Evolutionary conservation across 2,888 invertebrate genomes (phyloP), one percentile per base, ranked within the genome.

Genomic region (Portevinia maculata): DNA sequence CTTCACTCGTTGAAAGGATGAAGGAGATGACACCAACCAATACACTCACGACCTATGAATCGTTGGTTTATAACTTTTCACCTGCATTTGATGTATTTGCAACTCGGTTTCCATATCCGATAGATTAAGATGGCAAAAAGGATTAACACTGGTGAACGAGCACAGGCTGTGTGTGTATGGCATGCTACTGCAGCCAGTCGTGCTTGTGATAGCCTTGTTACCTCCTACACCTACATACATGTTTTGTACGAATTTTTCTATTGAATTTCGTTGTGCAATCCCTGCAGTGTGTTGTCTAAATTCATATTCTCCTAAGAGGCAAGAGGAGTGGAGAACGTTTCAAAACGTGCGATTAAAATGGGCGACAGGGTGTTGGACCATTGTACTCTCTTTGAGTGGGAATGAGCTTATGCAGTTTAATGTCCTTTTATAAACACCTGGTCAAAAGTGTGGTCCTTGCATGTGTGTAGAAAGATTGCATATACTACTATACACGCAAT

Each of bases 191-290:
- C 30, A 13, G 30, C 3, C 13, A 32, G 15, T n/a, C n/a, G n/a
- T 59, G 64, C 28, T 57, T 13, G 34, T 44, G 50, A 5, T 60
- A 44, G 32, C 34, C 11, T 28, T 41, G 46, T 8, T 65, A 13
- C n/a, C n/a, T 28, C 24, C 21, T 34, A 9, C 44, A 19, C n/a
- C n/a, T 44, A 48, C 28, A 11, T 53, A 19, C 55, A 64, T 57
- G 39, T 48, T 53, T 32, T 65, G 74, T 64, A 71, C 71, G 76
- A 64, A 76, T 76, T 76, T 71, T 65, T 71, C 65, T 65, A 71
- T 67, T 69, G 67, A 83, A 83, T 78, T 83, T 83, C 60, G 67
- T 55, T 78, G 78, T 67, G 50, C 71, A 60, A 59, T 67, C 78
- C 76, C 83, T 78, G 67, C 60, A 71, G 78, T 57, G 28, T 65